Conservation (phyloP, 2,797 vertebrate species). For the Gymnopithys bicolor region DNA sequence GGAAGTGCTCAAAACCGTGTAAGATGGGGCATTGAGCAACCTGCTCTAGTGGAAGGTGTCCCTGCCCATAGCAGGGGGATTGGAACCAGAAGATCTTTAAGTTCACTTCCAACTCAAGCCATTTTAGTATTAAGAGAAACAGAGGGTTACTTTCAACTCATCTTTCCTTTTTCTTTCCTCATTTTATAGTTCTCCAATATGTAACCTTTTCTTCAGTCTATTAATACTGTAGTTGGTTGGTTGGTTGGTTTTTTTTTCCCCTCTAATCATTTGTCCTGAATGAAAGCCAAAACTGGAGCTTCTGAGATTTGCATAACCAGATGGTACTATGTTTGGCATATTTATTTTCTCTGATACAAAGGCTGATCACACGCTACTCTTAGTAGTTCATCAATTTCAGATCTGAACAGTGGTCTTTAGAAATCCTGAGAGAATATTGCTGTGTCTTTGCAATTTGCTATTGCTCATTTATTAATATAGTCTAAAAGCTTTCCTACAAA, state of each 20-base stretch:
- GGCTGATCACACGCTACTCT: background rate
- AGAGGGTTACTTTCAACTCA: background rate
- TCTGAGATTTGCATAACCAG: constrained; percentile 6
- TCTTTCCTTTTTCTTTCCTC: background rate
- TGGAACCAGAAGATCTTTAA: background rate
- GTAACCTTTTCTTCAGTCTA: background rate
- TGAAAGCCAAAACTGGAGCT: background rate
- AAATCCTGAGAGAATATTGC: background rate
- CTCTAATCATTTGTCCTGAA: background rate
- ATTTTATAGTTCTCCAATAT: background rate
- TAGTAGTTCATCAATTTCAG: constrained; percentile 4
- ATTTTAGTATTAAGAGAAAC: background rate
- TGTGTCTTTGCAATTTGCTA: background rate
- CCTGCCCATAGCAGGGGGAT: background rate
- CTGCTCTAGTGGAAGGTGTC: background rate
- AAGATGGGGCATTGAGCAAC: background rate
- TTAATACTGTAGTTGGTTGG: background rate
- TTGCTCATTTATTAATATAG: background rate
- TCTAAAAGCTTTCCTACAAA: background rate
- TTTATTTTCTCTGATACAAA: constrained; percentile 11
- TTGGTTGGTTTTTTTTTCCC: background rate
- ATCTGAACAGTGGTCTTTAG: background rate
- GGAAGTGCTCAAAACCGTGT: background rate
- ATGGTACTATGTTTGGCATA: background rate
- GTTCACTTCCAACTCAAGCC: background rate